These are phyloP conservation scores for Aphaenogaster floridana DNA, from an alignment of 1,140 invertebrate genomes.

Conservation along the genomic window DNA sequence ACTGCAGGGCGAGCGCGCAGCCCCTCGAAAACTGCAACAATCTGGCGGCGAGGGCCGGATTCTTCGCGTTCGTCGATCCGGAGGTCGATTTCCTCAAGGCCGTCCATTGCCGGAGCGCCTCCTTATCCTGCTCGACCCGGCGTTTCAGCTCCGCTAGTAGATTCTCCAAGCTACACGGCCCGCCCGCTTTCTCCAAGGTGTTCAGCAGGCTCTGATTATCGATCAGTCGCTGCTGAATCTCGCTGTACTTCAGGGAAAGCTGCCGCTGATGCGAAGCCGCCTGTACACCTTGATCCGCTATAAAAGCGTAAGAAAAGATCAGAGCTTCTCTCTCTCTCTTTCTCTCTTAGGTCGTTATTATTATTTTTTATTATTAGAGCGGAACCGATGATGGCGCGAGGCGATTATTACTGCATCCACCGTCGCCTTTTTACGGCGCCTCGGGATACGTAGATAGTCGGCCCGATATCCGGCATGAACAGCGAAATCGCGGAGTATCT, in stretches of 20 bases:
- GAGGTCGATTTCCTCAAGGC: slow-evolving; percentile 87
- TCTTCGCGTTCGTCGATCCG: slow-evolving; percentile 81
- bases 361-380: slow-evolving; percentile 64
- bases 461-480: slow-evolving; percentile 45
- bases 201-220: slow-evolving; percentile 97
- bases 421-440: slow-evolving; percentile 25
- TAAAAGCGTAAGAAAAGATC: slow-evolving; percentile 55
- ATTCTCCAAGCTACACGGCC: slow-evolving; percentile 85
- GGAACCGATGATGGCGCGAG: slow-evolving; percentile 55
- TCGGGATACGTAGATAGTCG: slow-evolving; percentile 32
- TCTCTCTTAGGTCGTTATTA: slow-evolving; percentile 39
- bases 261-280: slow-evolving; percentile 96
- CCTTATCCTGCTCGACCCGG: slow-evolving; percentile 91
- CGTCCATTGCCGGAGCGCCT: slow-evolving; percentile 91
- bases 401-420: slow-evolving; percentile 50
- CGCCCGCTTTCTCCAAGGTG: slow-evolving; percentile 90
- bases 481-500: slow-evolving; percentile 35
- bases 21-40: slow-evolving; percentile 95
- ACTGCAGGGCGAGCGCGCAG: slow-evolving; percentile 92
- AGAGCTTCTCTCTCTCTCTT: slow-evolving; percentile 16
- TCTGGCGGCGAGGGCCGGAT: slow-evolving; percentile 87
- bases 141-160: slow-evolving; percentile 88
- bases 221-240: slow-evolving; percentile 95
- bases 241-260: slow-evolving; percentile 92
- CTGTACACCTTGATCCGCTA: slow-evolving; percentile 88